Percentiles rank a stretch among this genome's conserved stretches.
These are phyloP conservation scores for Odontocerum albicorne DNA, from an alignment of 2,888 invertebrate species.

Conservation along the genomic window DNA sequence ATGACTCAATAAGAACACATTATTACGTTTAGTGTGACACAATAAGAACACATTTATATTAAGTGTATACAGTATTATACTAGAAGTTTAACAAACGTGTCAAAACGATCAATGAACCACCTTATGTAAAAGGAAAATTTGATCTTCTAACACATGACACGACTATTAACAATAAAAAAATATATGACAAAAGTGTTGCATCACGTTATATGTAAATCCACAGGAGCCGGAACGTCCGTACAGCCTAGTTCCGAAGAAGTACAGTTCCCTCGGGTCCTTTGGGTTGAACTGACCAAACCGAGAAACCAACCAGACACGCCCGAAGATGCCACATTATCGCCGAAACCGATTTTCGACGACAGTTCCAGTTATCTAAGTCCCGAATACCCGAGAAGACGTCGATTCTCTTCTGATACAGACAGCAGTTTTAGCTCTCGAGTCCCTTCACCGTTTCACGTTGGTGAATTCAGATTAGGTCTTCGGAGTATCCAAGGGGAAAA, in stretches of 20 bases:
- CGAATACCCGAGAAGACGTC: conserved; percentile 19
- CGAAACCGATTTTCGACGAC: conserved; percentile 15
- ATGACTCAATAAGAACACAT: too few species aligned
- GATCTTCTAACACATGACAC: too few species aligned
- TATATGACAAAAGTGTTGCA: too few species aligned
- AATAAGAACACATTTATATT: too few species aligned
- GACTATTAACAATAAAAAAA: too few species aligned
- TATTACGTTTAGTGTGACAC: too few species aligned
- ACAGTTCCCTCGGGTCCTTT: conserved; percentile 33
- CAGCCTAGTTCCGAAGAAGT: conserved; percentile 19
- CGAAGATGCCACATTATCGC: conserved; percentile 16
- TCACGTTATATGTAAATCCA: conserved; percentile 9
- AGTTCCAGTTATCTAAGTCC: conserved; percentile 20
- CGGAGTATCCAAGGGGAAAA: conserved; percentile 5
- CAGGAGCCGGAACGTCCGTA: conserved; percentile 23
- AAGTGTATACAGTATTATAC: too few species aligned
- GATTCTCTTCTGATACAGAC: conserved; percentile 31
- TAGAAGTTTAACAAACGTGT: too few species aligned
- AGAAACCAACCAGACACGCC: conserved; percentile 22
- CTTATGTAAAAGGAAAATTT: too few species aligned
- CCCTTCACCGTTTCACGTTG: conserved; percentile 24
- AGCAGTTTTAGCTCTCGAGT: conserved; percentile 27
- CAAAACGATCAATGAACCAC: too few species aligned
- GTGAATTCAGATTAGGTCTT: conserved; percentile 4
- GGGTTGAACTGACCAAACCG: conserved; percentile 30